Percentiles rank a stretch among this genome's conserved stretches.
These are phyloP conservation scores for Idaea straminata DNA, from an alignment of 2,888 invertebrate species.

Conservation along the genomic window DNA sequence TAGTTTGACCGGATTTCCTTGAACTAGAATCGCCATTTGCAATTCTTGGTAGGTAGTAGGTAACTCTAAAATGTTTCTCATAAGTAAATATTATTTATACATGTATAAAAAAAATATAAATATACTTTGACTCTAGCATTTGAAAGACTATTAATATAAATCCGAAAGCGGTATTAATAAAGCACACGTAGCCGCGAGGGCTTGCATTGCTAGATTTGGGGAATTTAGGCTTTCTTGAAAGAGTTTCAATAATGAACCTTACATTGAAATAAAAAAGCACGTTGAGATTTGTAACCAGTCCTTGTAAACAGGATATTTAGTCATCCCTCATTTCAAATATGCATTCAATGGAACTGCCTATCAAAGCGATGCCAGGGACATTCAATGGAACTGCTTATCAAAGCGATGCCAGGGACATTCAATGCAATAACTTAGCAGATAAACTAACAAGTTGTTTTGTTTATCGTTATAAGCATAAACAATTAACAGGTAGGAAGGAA, in stretches of 20 bases:
- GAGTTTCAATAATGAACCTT: background rate
- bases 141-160: no score
- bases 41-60: constrained; percentile 8
- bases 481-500: background rate
- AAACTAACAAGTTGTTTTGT: background rate
- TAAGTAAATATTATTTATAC: no score
- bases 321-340: constrained; percentile 10
- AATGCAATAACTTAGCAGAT: background rate
- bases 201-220: no score
- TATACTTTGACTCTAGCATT: no score
- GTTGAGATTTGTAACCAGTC: constrained; percentile 7
- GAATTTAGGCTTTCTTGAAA: constrained; percentile 5
- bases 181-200: no score
- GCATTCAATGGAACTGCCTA: background rate
- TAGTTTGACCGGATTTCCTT: constrained; percentile 26
- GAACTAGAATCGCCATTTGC: constrained; percentile 23
- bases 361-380: background rate
- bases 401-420: background rate
- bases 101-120: no score
- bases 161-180: no score
- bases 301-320: constrained; percentile 33
- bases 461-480: background rate
- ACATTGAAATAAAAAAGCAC: constrained; percentile 1
- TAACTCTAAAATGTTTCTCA: no score
- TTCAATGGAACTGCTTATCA: no score